Evolutionary conservation across 2,797 vertebrate species (phyloP).

Genomic region (Halcyon chelicuti): DNA sequence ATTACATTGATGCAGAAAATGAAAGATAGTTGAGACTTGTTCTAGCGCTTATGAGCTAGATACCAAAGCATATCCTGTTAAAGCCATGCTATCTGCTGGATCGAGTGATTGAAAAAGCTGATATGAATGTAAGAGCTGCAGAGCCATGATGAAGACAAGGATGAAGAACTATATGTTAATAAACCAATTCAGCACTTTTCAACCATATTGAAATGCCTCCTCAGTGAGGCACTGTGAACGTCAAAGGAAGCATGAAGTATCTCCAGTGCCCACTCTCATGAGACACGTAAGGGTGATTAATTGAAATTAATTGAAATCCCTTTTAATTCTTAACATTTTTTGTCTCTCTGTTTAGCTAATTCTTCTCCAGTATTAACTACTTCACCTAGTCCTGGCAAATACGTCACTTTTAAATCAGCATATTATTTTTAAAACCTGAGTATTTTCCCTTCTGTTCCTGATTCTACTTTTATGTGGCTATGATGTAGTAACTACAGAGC

Average conservation of each 20-base stretch:
- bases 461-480: neutral
- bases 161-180: neutral
- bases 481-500: neutral
- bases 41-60: neutral
- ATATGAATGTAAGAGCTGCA: neutral
- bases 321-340: neutral
- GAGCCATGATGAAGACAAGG: neutral
- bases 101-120: neutral
- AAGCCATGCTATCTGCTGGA: neutral
- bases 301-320: neutral
- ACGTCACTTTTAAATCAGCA: neutral
- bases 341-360: constrained; percentile 4
- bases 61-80: neutral
- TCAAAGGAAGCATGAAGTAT: constrained; percentile 4
- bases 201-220: neutral
- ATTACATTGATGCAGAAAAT: neutral
- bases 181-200: neutral
- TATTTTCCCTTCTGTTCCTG: neutral
- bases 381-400: neutral
- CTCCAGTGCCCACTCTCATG: neutral
- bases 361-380: neutral
- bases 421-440: neutral
- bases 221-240: neutral
- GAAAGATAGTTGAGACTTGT: neutral
- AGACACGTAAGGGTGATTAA: neutral